Evolutionary conservation across 2,113 vertebrate species (phyloP), one percentile per base, ranked within the genome.

Genomic region (Phasianus colchicus): DNA sequence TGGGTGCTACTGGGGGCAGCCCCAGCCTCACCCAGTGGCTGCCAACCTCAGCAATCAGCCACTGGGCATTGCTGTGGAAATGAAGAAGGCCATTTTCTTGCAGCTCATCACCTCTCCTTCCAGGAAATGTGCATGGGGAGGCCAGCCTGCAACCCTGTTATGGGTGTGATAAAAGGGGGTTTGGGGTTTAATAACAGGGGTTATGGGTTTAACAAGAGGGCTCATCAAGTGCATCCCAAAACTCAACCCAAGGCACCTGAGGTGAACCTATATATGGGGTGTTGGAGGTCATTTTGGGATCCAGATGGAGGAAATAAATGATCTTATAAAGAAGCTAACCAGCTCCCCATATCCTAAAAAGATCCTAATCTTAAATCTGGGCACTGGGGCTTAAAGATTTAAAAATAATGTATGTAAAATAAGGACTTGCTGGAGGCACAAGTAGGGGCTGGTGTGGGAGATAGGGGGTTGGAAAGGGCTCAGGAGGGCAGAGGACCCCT

Each of bases 21-120:
- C 25, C 24, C 61, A 40, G 36, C 36, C 24, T 18, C 6, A 32
- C 2, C 16, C 54, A 17, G 54, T 32, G 30, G 55, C 17, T 52
- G 25, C 27, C 14, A 16, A 54, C 52, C 52, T 54, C 27, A 27
- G 52, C 13, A 98, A 98, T 97, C 98, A 97, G 96, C 97, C 97
- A 96, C 47, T 82, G 91, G 66, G 93, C 34, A 98, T 98, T 96
- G 94, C 98, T 97, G 97, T 98, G 98, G 98, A 96, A 98, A 98
- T 97, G 84, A 89, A 96, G 95, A 97, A 97, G 91, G 92, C 96
- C 91, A 80, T 87, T 72, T 92, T 89, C 76, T 77, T 96, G 88
- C 94, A 70, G 89, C 77, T 55, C 61, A 8, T 70, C 27, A 42
- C 70, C 74, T 91, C 88, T 54, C 61, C 82, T 96, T 95, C 76